A percentile compares a stretch with the other conserved stretches of the same genome.
These are phyloP conservation scores for Ataeniobius toweri DNA, from an alignment of 2,797 vertebrate genomes.

Conservation along the genomic window DNA sequence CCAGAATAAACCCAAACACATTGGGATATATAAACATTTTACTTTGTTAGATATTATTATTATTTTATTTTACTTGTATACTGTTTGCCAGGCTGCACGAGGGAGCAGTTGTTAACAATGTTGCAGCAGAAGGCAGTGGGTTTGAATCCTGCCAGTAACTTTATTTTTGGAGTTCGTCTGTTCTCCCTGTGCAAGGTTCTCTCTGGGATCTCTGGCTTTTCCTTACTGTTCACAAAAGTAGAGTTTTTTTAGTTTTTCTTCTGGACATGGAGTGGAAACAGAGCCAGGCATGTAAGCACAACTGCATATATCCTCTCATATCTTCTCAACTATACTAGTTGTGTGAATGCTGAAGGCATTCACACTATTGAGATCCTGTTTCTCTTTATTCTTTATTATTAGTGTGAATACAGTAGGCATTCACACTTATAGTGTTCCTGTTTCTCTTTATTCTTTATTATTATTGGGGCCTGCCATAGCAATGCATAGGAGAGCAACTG, in stretches of 20 bases:
- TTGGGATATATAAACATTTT: slow-evolving; percentile 1
- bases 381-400: too few relatives aligned
- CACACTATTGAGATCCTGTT: too few relatives aligned
- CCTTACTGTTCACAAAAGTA: not conserved
- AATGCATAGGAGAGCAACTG: too few relatives aligned
- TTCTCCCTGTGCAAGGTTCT: not conserved
- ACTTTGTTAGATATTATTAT: slow-evolving; percentile 1
- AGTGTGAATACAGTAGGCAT: too few relatives aligned
- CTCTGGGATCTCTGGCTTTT: not conserved
- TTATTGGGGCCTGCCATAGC: too few relatives aligned
- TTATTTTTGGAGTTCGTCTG: not conserved
- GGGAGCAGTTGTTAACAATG: not conserved
- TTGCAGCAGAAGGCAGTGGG: not conserved
- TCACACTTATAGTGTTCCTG: too few relatives aligned
- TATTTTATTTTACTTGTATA: not conserved
- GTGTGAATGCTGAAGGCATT: too few relatives aligned
- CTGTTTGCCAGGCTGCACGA: not conserved
- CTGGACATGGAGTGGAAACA: not conserved
- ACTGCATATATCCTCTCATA: too few relatives aligned
- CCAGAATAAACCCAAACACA: slow-evolving; percentile 23
- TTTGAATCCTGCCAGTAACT: not conserved
- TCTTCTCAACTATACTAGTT: not conserved
- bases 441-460: too few relatives aligned
- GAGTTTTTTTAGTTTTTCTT: not conserved
- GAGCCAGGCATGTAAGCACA: not conserved